These are phyloP conservation scores for Rhinichthys osculus DNA, from an alignment of 2,797 vertebrate species.

Conservation along the genomic window DNA sequence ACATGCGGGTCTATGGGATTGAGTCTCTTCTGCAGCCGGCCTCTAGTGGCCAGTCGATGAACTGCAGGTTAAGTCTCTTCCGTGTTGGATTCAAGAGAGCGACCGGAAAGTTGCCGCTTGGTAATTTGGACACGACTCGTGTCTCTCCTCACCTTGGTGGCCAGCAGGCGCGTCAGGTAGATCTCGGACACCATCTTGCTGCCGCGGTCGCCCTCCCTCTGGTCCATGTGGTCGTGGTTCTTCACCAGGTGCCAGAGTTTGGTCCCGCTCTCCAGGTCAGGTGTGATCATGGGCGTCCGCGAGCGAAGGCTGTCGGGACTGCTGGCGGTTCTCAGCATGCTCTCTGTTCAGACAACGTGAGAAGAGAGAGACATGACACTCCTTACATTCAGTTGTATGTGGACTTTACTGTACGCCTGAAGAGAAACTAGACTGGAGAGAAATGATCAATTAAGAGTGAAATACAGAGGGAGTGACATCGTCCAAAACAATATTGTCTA, in stretches of 20 bases:
- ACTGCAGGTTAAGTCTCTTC: too few species aligned
- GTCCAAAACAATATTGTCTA: background rate
- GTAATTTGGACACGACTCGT: too few species aligned
- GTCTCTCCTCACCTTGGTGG: slow-evolving; percentile 87
- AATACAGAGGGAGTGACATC: background rate
- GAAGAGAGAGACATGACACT: background rate
- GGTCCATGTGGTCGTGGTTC: slow-evolving; percentile 97
- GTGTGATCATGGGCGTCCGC: slow-evolving; percentile 96
- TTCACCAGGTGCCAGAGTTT: slow-evolving; percentile 98
- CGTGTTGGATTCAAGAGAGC: accelerated
- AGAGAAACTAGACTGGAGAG: background rate
- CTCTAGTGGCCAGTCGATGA: too few species aligned
- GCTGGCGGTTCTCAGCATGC: slow-evolving; percentile 96
- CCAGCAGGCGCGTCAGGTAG: slow-evolving; percentile 93
- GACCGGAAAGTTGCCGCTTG: too few species aligned
- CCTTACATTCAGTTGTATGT: background rate
- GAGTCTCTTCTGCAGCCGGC: too few species aligned
- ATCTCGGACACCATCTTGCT: slow-evolving; percentile 99
- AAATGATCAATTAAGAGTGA: background rate
- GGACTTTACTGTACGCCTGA: too few species aligned
- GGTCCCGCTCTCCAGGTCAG: slow-evolving; percentile 95
- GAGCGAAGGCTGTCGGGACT: slow-evolving; percentile 97
- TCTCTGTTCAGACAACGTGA: slow-evolving; percentile 79
- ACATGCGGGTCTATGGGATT: too few species aligned
- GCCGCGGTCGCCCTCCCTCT: slow-evolving; percentile 92